Conservation (phyloP, 2,888 invertebrate species). For the Rhimphoctona megacephalus region DNA sequence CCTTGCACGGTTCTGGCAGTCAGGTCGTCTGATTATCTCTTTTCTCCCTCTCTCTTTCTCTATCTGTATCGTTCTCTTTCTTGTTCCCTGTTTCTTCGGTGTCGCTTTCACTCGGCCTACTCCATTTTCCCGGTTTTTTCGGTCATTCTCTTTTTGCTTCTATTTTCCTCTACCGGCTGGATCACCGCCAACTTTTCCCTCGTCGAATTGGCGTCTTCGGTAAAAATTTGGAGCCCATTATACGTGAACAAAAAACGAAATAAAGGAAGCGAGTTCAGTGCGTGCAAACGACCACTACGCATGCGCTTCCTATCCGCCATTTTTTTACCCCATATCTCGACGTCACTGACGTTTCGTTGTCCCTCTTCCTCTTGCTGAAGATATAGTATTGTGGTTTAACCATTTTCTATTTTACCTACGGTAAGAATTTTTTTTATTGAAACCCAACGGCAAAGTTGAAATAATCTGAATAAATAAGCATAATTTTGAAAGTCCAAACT, state of each 20-base stretch:
- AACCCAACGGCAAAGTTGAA: neutral
- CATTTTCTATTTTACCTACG: constrained; percentile 8
- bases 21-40: constrained; percentile 20
- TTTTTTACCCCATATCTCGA: constrained; percentile 36
- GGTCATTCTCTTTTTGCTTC: constrained; percentile 47
- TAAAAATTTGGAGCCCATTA: constrained; percentile 55
- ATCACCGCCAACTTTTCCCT: constrained; percentile 19
- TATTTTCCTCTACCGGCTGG: constrained; percentile 58
- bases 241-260: constrained; percentile 27
- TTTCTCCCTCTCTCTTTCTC: neutral
- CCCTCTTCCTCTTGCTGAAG: neutral
- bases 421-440: neutral
- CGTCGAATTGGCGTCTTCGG: constrained; percentile 2
- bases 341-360: constrained; percentile 40
- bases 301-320: constrained; percentile 53
- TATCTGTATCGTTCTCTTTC: constrained; percentile 32
- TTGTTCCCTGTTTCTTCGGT: constrained; percentile 8
- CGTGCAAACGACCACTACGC: constrained; percentile 13
- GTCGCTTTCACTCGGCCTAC: constrained; percentile 36
- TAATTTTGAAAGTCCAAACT: neutral
- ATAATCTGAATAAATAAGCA: neutral
- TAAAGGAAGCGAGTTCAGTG: neutral
- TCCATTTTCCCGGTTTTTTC: constrained; percentile 41
- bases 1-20: constrained; percentile 40
- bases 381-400: neutral